Percentiles rank a stretch among this genome's conserved stretches.
Conservation (phyloP, 2,797 vertebrate species). For the Gymnoscopelus braueri region DNA sequence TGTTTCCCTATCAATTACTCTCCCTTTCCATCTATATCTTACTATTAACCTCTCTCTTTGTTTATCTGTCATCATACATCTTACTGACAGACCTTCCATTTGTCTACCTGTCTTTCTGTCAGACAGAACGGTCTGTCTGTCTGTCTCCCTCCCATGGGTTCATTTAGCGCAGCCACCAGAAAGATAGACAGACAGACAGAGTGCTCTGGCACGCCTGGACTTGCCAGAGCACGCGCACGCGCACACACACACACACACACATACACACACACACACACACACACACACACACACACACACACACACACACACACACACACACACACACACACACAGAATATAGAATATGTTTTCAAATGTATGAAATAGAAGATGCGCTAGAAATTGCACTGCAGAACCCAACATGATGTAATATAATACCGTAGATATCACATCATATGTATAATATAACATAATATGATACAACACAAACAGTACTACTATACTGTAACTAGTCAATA, state of each 20-base stretch:
- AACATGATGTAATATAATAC: too few species aligned
- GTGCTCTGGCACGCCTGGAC: constrained; percentile 65
- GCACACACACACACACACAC: constrained; percentile 39
- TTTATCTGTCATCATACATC: constrained; percentile 15
- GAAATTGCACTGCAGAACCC: too few species aligned
- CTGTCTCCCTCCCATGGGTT: constrained; percentile 41
- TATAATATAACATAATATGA: too few species aligned
- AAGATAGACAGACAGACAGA: constrained; percentile 61
- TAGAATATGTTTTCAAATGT: background rate
- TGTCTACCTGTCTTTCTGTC: constrained; percentile 5
- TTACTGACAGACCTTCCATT: constrained; percentile 8
- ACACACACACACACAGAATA: constrained; percentile 31
- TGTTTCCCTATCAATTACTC: too few species aligned
- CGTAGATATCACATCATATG: too few species aligned
- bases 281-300: constrained; percentile 10
- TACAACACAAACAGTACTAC: too few species aligned
- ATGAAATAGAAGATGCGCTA: too few species aligned
- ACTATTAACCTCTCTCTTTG: constrained; percentile 34
- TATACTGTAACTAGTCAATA: too few species aligned
- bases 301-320: constrained; percentile 60
- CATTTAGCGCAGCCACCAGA: constrained; percentile 53
- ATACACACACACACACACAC: constrained; percentile 47
- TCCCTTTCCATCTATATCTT: background rate
- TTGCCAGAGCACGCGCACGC: constrained; percentile 38
- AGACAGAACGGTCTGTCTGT: background rate